Conservation (phyloP, 1,140 invertebrate genomes). For the Orussus abietinus region DNA sequence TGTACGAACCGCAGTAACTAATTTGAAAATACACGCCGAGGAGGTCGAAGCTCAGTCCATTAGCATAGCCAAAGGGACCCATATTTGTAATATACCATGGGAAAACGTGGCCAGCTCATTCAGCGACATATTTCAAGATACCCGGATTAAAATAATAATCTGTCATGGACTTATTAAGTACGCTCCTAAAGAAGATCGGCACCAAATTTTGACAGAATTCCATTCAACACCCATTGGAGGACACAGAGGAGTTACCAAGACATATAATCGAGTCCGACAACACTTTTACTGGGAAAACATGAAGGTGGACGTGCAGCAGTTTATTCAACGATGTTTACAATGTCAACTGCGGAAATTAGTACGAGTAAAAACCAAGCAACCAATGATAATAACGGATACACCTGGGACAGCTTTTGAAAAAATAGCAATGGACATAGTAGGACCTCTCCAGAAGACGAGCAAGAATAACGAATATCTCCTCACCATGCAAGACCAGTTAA, state of each 20-base stretch:
- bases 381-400: no score
- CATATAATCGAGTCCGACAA: conserved; percentile 6
- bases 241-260: conserved; percentile 9
- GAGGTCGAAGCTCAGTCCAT: conserved; percentile 3
- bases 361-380: no score
- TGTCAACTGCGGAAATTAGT: conserved; percentile 10
- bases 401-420: no score
- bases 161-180: conserved; percentile 7
- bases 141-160: conserved; percentile 1
- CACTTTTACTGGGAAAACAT: conserved; percentile 12
- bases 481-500: no score
- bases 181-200: not conserved
- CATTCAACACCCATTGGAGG: conserved; percentile 2
- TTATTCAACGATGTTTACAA: conserved; percentile 2
- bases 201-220: conserved; percentile 8
- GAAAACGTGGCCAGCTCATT: not conserved
- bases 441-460: no score
- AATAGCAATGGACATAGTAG: no score
- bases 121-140: not conserved
- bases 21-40: not conserved
- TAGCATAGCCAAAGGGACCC: conserved; percentile 4
- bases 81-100: conserved; percentile 3
- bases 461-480: no score
- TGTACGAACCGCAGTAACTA: not conserved
- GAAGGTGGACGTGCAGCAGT: conserved; percentile 5